Base-by-base conservation (phyloP, 30 jellyfish, hydroid and myxozoan genomes). In the Aurelia sp. region DNA sequence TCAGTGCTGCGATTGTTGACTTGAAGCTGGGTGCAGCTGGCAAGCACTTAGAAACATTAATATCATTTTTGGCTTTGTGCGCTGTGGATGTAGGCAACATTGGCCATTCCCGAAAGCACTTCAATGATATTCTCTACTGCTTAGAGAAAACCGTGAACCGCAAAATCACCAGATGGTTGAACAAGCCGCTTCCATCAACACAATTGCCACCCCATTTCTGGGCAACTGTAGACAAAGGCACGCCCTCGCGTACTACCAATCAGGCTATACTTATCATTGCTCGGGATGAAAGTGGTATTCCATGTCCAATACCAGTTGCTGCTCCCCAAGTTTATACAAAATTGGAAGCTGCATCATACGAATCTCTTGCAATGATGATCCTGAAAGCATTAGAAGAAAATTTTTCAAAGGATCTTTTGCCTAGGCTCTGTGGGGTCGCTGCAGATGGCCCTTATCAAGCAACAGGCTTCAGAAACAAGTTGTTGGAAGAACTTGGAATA, bases 361-460 rank as follows among this genome's bases (percentile, higher is more conserved):
- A 71, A 12, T 71, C 31, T 19, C 92, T 83, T 72, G 92, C 87
- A 70, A 81, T 21, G 6, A 18, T 70, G 59, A 10, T 83, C 71
- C 3, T 70, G 0, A 44, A 71, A 19, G 86, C 92, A 10, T 20
- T 83, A 7, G 40, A 72, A 83, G 92, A 83, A 8, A 82, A 82
- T 62, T 83, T 83, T 41, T 60, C 86, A 44, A 20, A n/a, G n/a
- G 86, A 60, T 60, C 33, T 72, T 3, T 55, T 72, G 71, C 59
- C 92, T 55, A 83, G 92, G 22, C 41, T 81, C 23, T 81, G 91
- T 67, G 84, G 91, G 19, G 55, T 69, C 47, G 91, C 91, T 23
- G 91, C 91, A 3, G 91, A 81, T 81, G 91, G 76, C 0, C 91
- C 91, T 11, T 81, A 69, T 33, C 65, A 81, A 40, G 91, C 84